Evolutionary conservation across 2,888 invertebrate genomes (phyloP).

Genomic region (Rambutsinella grinnellia): DNA sequence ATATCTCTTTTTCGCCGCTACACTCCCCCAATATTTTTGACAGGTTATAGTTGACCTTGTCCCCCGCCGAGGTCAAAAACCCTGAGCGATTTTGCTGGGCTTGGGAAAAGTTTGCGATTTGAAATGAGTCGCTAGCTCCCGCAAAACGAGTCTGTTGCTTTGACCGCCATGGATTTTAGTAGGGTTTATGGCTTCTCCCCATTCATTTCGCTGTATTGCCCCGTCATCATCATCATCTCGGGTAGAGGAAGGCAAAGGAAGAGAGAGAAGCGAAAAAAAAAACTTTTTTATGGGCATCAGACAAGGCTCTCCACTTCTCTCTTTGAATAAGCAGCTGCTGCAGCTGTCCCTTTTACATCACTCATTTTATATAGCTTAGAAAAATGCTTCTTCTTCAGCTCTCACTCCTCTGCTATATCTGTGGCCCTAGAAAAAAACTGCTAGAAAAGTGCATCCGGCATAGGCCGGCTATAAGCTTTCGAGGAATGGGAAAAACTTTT

Average conservation of each 20-base stretch:
- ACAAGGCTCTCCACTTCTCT: neutral
- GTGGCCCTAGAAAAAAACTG: no score
- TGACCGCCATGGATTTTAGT: constrained; percentile 60
- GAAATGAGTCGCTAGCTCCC: constrained; percentile 49
- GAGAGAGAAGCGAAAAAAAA: neutral
- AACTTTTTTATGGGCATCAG: neutral
- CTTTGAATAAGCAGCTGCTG: constrained; percentile 36
- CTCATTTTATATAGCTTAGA: neutral
- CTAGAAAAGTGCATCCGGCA: constrained; percentile 41
- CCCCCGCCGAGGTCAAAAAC: constrained; percentile 46
- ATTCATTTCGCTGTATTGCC: constrained; percentile 41
- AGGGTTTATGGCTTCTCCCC: constrained; percentile 52
- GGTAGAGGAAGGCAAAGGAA: neutral
- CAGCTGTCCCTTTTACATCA: constrained; percentile 41
- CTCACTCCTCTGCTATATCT: no score
- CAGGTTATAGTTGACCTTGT: constrained; percentile 41
- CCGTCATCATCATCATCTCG: constrained; percentile 45
- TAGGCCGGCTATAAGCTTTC: constrained; percentile 53
- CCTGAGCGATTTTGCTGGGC: constrained; percentile 44
- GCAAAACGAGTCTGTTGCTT: constrained; percentile 55
- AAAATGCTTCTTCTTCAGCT: no score
- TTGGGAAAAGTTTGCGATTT: constrained; percentile 37
- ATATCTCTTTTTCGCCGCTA: no score
- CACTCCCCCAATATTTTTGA: constrained; percentile 9
- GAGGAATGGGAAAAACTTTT: no score